These are phyloP conservation scores for Salmo trutta DNA, from an alignment of 2,797 vertebrate genomes.

Conservation along the genomic window DNA sequence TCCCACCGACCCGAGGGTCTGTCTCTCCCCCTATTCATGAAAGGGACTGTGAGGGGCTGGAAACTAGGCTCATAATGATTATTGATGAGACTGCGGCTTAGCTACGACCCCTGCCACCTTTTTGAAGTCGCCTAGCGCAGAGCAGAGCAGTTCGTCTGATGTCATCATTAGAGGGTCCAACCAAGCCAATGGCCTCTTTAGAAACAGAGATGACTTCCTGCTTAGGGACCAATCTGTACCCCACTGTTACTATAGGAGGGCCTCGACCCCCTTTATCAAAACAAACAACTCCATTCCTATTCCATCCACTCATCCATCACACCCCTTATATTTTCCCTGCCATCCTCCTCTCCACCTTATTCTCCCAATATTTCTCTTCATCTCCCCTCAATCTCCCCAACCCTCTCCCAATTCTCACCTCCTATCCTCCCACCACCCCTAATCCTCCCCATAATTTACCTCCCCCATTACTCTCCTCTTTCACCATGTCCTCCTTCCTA, in stretches of 20 bases:
- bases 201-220: conserved; percentile 18
- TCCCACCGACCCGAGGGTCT: conserved; percentile 6
- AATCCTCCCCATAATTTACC: background rate
- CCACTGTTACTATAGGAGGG: background rate
- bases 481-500: conserved; percentile 1
- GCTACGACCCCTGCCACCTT: background rate
- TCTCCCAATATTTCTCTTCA: background rate
- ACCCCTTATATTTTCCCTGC: background rate
- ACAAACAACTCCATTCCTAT: background rate
- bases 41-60: conserved; percentile 4
- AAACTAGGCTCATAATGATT: conserved; percentile 29
- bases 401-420: background rate
- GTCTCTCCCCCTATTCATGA: conserved; percentile 27
- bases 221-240: background rate
- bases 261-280: background rate
- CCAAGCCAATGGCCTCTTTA: background rate
- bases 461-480: background rate
- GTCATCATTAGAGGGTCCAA: background rate
- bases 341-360: background rate
- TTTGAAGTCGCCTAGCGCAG: background rate
- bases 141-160: background rate
- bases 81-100: conserved; percentile 29
- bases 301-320: background rate
- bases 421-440: background rate
- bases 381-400: background rate